phyloP scores from a whole-genome alignment of 2,888 invertebrate genomes.

The Lomographa bimaculata region DNA sequence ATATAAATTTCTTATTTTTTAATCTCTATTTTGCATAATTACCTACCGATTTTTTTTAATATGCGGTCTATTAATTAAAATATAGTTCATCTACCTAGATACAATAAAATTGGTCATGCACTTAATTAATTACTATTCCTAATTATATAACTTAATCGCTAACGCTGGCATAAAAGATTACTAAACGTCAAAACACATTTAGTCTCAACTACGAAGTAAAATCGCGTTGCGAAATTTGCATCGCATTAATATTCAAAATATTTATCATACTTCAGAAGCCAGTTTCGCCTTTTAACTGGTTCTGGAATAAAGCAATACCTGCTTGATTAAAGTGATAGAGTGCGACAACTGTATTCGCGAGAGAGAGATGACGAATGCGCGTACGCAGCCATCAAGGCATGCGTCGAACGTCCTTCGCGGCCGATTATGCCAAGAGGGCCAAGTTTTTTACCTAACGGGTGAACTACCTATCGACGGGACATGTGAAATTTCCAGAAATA shows the following conservation, averaged over 20 bases:
- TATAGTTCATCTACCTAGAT: too few relatives aligned
- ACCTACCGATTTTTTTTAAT: too few relatives aligned
- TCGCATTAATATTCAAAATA: conserved; percentile 59
- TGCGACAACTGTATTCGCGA: conserved; percentile 44
- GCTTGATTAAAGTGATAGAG: conserved; percentile 45
- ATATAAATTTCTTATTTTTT: too few relatives aligned
- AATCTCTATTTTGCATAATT: too few relatives aligned
- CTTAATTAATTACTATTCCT: too few relatives aligned
- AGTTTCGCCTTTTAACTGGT: conserved; percentile 55
- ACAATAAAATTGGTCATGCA: too few relatives aligned
- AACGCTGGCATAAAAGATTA: too few relatives aligned
- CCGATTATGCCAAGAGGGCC: conserved; percentile 52
- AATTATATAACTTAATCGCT: too few relatives aligned
- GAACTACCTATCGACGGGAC: conserved; percentile 57
- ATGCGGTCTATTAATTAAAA: too few relatives aligned
- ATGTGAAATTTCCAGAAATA: conserved; percentile 26
- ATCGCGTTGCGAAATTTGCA: conserved; percentile 43
- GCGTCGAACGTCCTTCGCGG: conserved; percentile 78
- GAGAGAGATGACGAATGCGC: conserved; percentile 51
- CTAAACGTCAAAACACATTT: background rate
- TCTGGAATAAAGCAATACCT: conserved; percentile 61
- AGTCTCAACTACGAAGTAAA: conserved; percentile 5
- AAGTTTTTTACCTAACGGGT: conserved; percentile 61
- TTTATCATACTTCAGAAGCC: conserved; percentile 54
- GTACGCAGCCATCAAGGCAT: conserved; percentile 59